Evolutionary conservation across 1,140 invertebrate species (phyloP), one percentile per base, ranked within the genome.

Genomic region (Babylonia areolata): DNA sequence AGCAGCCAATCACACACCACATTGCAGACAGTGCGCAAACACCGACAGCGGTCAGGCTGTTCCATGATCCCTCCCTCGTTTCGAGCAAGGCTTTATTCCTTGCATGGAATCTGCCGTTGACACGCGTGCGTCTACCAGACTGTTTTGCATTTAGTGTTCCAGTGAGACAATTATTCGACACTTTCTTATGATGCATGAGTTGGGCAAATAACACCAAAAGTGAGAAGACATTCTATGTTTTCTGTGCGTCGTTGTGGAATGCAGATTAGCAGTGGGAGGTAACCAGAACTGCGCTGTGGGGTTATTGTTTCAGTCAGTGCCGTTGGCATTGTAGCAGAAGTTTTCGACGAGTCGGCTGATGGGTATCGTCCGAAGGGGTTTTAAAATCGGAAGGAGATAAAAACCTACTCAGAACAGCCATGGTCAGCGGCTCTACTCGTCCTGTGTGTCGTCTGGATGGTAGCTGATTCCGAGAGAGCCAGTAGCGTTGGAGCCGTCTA

Each of bases 301-400:
- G 82, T 71, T 84, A 84, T 84, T 84, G 82, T 84, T 84, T 84
- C 82, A 84, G 82, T 84, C 69, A 84, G 82, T 69, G 69, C 82
- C 69, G 82, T 40, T 37, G 82, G 82, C 82, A 84, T 84, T 84
- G 82, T 84, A 46, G 82, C 64, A 73, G 69, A 69, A 84, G 69
- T 73, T 69, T 84, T 84, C 39, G 69, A 40, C 35, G 64, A 69
- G 23, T 46, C 64, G 69, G 23, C 37, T 84, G 64, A 69, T 69
- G 81, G 17, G 81, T 58, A 82, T 40, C 81, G 35, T 69, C 33
- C 31, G 23, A 69, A 40, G 81, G 75, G 69, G 51, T 73, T 84
- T 51, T 15, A 6, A 31, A 64, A 23, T 64, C 58, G 58, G 58
- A 64, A 64, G 20, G 58, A 23, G 28, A 28, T 23, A 64, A 64